phyloP scores from a whole-genome alignment of 2,113 vertebrate species.

The Tapirus terrestris region DNA sequence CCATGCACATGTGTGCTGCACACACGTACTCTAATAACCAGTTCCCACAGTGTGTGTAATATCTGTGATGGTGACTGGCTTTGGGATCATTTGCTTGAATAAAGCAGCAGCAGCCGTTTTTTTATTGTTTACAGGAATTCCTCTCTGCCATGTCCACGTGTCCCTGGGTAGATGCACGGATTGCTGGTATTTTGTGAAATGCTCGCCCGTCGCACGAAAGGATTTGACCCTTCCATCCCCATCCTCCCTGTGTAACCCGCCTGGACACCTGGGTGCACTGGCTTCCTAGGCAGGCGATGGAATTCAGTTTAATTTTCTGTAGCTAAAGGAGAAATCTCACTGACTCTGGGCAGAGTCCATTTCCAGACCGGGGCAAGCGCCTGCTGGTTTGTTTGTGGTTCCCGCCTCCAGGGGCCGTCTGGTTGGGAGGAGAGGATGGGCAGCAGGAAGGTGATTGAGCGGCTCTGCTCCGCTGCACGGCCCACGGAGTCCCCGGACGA shows the following conservation, averaged over 20 bases:
- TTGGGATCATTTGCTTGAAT: neutral
- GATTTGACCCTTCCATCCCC: accelerated
- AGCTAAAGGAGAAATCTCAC: neutral
- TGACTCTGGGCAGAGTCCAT: accelerated
- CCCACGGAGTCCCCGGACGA: accelerated
- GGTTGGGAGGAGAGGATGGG: neutral
- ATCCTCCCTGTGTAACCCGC: accelerated
- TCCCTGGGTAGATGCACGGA: accelerated
- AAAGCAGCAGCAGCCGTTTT: neutral
- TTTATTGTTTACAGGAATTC: neutral
- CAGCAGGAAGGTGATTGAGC: neutral
- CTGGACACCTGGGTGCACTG: accelerated
- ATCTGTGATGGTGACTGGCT: neutral
- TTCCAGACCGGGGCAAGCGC: neutral
- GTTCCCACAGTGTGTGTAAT: accelerated
- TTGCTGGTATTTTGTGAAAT: neutral
- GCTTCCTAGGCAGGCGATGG: neutral
- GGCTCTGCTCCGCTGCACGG: neutral
- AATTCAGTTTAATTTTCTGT: neutral
- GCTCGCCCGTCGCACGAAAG: accelerated
- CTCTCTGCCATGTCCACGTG: accelerated
- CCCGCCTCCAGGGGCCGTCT: neutral
- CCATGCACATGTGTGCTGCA: accelerated
- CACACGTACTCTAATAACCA: accelerated
- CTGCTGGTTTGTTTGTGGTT: neutral